phyloP scores from a whole-genome alignment of 2,888 invertebrate species.

The Hirtodrosophila alboralis region DNA sequence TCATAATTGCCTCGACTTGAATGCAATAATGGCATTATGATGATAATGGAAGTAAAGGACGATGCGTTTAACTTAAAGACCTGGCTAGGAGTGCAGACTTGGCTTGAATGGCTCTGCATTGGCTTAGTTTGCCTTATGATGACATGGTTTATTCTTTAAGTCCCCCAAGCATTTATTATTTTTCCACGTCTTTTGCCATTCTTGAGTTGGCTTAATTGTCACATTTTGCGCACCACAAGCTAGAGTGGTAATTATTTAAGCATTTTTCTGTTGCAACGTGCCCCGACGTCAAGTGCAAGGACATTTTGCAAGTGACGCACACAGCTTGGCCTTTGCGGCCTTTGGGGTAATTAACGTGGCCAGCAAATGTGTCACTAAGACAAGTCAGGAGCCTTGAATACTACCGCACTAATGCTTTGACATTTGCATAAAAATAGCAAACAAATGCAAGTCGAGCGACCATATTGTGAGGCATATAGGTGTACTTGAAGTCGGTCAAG shows the following conservation, averaged over 20 bases:
- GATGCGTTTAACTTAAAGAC: conserved; percentile 15
- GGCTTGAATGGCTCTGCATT: conserved; percentile 6
- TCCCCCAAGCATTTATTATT: conserved; percentile 35
- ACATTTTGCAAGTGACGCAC: conserved; percentile 32
- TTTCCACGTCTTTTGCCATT: conserved; percentile 22
- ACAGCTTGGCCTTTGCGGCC: conserved; percentile 21
- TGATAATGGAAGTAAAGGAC: conserved; percentile 10
- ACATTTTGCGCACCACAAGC: conserved; percentile 50
- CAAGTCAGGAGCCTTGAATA: conserved; percentile 54
- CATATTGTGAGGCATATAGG: conserved; percentile 4
- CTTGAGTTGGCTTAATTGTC: conserved; percentile 57
- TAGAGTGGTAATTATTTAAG: conserved; percentile 67
- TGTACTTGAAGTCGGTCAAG: conserved; percentile 42
- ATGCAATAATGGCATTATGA: conserved; percentile 17
- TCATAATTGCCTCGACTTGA: conserved; percentile 59
- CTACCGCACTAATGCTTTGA: conserved; percentile 35
- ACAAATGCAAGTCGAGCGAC: conserved; percentile 5
- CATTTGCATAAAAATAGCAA: conserved; percentile 55
- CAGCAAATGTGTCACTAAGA: conserved; percentile 61
- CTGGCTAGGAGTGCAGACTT: conserved; percentile 5
- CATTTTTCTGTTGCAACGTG: conserved; percentile 23
- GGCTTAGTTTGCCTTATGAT: background rate
- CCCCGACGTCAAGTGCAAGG: conserved; percentile 63
- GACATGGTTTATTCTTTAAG: conserved; percentile 3
- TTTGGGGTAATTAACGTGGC: conserved; percentile 35